These are phyloP conservation scores for Hypsibius dujardini DNA, from an alignment of 1,140 invertebrate species.

Conservation along the genomic window DNA sequence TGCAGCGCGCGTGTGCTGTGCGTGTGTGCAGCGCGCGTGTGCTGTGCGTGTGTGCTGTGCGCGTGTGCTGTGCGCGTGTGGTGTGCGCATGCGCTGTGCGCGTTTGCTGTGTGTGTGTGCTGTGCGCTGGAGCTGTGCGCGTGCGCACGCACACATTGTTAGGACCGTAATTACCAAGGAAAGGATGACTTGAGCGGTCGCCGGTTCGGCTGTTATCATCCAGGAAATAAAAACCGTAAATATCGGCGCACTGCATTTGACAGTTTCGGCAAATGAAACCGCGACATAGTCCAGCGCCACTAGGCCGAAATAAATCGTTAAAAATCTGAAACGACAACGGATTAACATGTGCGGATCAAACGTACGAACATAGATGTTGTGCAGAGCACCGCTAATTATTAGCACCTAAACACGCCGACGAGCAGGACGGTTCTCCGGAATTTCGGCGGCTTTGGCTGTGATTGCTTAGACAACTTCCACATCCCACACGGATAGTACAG, in stretches of 20 bases:
- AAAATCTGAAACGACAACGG: constrained; percentile 41
- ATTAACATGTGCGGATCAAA: no score
- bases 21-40: no score
- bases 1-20: no score
- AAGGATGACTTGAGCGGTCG: constrained; percentile 53
- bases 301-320: constrained; percentile 52
- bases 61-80: no score
- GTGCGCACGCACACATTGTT: no score
- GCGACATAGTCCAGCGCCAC: constrained; percentile 63
- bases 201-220: constrained; percentile 49
- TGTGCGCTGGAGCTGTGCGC: no score
- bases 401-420: constrained; percentile 52
- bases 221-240: constrained; percentile 62
- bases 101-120: no score
- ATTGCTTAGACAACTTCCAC: constrained; percentile 32
- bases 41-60: no score
- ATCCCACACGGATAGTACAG: constrained; percentile 48
- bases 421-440: constrained; percentile 58
- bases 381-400: neutral
- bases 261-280: constrained; percentile 67
- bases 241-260: constrained; percentile 64
- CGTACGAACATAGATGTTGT: no score
- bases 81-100: no score
- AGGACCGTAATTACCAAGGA: constrained; percentile 37
- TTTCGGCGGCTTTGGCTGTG: constrained; percentile 39